These are phyloP conservation scores for Camponotus vicinus DNA, from an alignment of 1,140 invertebrate species.

Conservation along the genomic window DNA sequence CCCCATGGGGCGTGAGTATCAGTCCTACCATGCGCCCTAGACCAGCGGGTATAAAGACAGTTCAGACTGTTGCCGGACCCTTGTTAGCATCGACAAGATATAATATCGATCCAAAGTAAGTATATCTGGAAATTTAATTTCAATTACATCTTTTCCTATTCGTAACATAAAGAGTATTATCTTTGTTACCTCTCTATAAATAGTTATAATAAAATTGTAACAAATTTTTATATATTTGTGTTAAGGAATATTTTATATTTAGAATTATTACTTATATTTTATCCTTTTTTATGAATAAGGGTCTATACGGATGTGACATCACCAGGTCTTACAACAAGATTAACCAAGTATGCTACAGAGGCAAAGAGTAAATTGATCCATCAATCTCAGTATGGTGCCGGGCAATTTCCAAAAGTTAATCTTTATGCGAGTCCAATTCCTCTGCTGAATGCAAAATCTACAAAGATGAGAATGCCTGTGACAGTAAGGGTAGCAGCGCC, in stretches of 20 bases:
- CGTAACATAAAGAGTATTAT: background rate
- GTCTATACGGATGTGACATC: slow-evolving; percentile 82
- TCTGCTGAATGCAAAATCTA: slow-evolving; percentile 78
- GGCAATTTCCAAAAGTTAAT: slow-evolving; percentile 85
- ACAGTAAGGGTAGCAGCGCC: slow-evolving; percentile 83
- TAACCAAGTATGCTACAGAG: slow-evolving; percentile 84
- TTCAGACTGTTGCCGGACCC: slow-evolving; percentile 81
- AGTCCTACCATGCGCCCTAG: slow-evolving; percentile 79
- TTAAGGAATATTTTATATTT: slow-evolving; percentile 1
- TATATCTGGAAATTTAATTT: background rate
- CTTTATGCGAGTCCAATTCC: slow-evolving; percentile 81
- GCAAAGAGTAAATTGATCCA: slow-evolving; percentile 80
- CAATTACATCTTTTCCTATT: background rate
- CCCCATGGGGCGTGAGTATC: slow-evolving; percentile 79
- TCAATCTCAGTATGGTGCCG: slow-evolving; percentile 82
- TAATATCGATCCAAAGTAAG: slow-evolving; percentile 84
- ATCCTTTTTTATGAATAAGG: slow-evolving; percentile 67
- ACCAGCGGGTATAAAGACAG: slow-evolving; percentile 76
- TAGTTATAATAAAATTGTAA: background rate
- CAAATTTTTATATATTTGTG: background rate
- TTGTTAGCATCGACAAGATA: slow-evolving; percentile 83
- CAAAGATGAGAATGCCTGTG: slow-evolving; percentile 78
- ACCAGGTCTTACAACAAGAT: slow-evolving; percentile 81
- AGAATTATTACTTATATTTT: background rate
- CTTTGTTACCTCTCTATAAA: background rate